These are phyloP conservation scores for Brachylomia viminalis DNA, from an alignment of 2,888 invertebrate species.

Conservation along the genomic window DNA sequence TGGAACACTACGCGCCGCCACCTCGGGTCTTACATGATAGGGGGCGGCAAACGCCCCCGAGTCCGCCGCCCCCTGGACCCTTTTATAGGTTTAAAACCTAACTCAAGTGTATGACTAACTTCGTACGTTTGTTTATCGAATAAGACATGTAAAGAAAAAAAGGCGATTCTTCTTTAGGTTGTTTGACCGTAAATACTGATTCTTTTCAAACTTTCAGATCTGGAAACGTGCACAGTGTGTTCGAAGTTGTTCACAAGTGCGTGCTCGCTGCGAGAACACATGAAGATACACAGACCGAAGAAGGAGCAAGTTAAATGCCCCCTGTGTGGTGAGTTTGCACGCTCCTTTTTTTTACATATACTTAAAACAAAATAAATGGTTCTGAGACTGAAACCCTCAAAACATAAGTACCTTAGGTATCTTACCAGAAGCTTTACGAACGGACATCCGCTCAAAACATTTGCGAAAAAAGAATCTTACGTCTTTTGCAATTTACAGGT, in stretches of 20 bases:
- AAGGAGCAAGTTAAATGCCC: slow-evolving; percentile 84
- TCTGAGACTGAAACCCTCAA: no score
- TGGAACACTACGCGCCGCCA: no score
- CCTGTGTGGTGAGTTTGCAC: slow-evolving; percentile 83
- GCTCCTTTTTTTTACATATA: not conserved
- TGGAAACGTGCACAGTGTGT: slow-evolving; percentile 87
- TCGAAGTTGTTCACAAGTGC: slow-evolving; percentile 89
- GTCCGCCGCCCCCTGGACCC: no score
- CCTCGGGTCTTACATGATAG: no score
- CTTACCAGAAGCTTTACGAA: not conserved
- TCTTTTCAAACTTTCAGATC: slow-evolving; percentile 75
- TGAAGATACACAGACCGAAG: slow-evolving; percentile 84
- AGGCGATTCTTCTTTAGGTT: not conserved
- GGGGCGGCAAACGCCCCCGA: no score
- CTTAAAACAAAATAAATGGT: not conserved
- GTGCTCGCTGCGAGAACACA: slow-evolving; percentile 89
- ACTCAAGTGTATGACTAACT: no score
- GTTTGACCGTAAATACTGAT: not conserved
- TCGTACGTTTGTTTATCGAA: no score
- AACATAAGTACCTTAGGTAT: not conserved
- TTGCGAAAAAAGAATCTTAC: not conserved
- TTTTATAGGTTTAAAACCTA: no score
- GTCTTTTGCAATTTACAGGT: no score
- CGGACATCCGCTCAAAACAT: not conserved
- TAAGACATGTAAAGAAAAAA: no score